Percentiles rank a stretch among this genome's conserved stretches.
phyloP scores from a whole-genome alignment of 2,113 vertebrate genomes.

The Microcebus ravelobensis region DNA sequence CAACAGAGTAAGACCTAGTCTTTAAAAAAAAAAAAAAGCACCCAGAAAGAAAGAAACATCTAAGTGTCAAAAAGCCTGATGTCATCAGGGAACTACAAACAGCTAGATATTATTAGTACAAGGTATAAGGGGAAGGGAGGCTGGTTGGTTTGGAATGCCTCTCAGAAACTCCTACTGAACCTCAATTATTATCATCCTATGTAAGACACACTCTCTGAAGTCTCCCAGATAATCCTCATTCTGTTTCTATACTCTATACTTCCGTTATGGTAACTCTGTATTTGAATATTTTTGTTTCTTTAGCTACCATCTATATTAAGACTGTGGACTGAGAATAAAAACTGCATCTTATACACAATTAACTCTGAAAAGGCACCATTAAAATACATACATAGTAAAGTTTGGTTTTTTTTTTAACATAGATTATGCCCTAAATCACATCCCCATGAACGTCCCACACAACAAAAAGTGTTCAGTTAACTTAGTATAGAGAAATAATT shows the following conservation, averaged over 20 bases:
- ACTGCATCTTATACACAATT: slow-evolving; percentile 15
- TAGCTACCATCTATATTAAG: slow-evolving; percentile 21
- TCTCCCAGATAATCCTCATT: slow-evolving; percentile 44
- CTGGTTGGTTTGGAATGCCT: background rate
- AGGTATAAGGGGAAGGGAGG: background rate
- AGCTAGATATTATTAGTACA: background rate
- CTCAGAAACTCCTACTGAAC: slow-evolving; percentile 16
- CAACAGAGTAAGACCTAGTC: too few relatives aligned
- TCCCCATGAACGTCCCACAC: background rate
- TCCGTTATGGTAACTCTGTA: slow-evolving; percentile 26
- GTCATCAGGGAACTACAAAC: background rate
- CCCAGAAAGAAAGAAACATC: background rate
- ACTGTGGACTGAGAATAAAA: slow-evolving; percentile 25
- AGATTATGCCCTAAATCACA: slow-evolving; percentile 49
- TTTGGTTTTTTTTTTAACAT: slow-evolving; percentile 19
- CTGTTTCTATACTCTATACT: slow-evolving; percentile 17
- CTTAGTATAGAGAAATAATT: slow-evolving; percentile 29
- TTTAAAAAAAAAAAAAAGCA: too few relatives aligned
- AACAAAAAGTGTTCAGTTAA: slow-evolving; percentile 45
- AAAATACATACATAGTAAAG: background rate
- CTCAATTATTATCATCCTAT: background rate
- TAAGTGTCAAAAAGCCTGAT: background rate
- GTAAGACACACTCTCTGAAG: slow-evolving; percentile 9
- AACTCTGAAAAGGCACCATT: slow-evolving; percentile 11
- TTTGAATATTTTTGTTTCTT: slow-evolving; percentile 42